Evolutionary conservation across 1,140 invertebrate genomes (phyloP).

Genomic region (Wasmannia auropunctata): DNA sequence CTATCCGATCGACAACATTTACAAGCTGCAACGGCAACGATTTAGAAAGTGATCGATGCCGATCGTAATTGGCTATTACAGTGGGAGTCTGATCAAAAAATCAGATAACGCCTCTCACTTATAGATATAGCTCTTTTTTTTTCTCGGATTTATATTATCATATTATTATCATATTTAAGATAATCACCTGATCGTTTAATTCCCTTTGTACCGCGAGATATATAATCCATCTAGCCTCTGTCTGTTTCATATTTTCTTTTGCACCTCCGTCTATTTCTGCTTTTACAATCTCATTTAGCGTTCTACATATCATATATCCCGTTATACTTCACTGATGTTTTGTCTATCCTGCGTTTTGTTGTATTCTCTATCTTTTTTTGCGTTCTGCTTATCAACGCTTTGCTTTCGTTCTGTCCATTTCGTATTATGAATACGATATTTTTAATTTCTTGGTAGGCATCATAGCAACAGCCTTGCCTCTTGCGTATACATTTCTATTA

Average conservation of each 20-base stretch:
- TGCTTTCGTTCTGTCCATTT: not conserved
- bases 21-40: not conserved
- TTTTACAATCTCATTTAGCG: not conserved
- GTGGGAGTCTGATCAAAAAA: not conserved
- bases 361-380: not conserved
- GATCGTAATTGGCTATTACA: not conserved
- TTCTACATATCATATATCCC: not conserved
- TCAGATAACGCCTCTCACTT: not conserved
- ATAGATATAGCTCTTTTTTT: not conserved
- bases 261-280: not conserved
- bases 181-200: not conserved
- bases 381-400: not conserved
- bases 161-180: too few species aligned
- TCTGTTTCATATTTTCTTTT: not conserved
- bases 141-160: too few species aligned
- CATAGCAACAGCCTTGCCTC: not conserved
- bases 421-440: not conserved
- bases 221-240: not conserved
- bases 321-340: not conserved
- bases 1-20: not conserved
- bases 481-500: not conserved
- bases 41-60: slow-evolving; percentile 45
- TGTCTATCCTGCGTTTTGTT: not conserved
- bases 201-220: not conserved
- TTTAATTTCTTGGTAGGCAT: not conserved